phyloP scores from a whole-genome alignment of 2,797 vertebrate species.

The Allobates femoralis region DNA sequence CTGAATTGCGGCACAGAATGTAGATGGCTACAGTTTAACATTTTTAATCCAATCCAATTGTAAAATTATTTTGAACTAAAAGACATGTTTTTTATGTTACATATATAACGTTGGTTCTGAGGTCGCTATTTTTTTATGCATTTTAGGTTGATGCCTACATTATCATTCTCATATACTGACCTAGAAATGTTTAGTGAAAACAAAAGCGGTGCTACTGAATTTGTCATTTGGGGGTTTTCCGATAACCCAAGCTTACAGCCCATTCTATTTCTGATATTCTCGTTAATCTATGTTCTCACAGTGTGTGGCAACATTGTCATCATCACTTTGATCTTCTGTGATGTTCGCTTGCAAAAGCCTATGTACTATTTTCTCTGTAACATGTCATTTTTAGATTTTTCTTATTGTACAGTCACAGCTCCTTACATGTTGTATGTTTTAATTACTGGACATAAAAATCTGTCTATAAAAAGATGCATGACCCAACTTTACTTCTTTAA shows the following conservation, averaged over 20 bases:
- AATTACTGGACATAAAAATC: conserved; percentile 63
- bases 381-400: conserved; percentile 70
- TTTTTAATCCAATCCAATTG: not conserved
- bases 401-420: conserved; percentile 68
- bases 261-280: conserved; percentile 63
- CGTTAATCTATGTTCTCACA: conserved; percentile 65
- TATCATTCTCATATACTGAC: not conserved
- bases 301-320: conserved; percentile 65
- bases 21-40: not conserved
- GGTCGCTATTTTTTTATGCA: not conserved
- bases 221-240: conserved; percentile 68
- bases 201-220: conserved; percentile 63
- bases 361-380: conserved; percentile 71
- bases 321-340: conserved; percentile 65
- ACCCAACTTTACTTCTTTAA: conserved; percentile 71
- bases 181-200: conserved; percentile 43
- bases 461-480: conserved; percentile 67
- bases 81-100: not conserved
- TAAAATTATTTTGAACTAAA: not conserved
- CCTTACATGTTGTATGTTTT: conserved; percentile 68
- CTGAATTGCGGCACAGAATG: not conserved
- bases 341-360: conserved; percentile 64
- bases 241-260: conserved; percentile 52
- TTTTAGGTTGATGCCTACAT: conserved; percentile 5
- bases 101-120: not conserved